A percentile compares a stretch with the other conserved stretches of the same genome.
Evolutionary conservation across 2,113 vertebrate genomes (phyloP).

Genomic region (Megaptera novaeangliae): DNA sequence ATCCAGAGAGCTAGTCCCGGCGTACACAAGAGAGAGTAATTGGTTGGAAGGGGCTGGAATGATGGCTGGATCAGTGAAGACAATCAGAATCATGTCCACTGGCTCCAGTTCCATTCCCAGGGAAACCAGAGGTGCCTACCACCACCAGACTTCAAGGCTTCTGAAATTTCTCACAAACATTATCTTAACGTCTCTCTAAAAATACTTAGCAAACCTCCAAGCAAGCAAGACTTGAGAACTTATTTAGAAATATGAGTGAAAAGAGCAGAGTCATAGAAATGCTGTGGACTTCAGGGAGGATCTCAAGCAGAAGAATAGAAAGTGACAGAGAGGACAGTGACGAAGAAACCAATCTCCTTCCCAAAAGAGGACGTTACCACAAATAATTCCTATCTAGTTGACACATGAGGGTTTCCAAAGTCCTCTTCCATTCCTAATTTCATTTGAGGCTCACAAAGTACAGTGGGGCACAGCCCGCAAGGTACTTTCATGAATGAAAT

Average conservation of each 20-base stretch:
- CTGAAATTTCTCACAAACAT: background rate
- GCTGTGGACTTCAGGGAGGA: background rate
- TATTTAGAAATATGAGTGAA: background rate
- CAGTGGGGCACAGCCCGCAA: background rate
- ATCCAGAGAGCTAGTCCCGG: background rate
- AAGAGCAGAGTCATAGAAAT: background rate
- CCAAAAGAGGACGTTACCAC: background rate
- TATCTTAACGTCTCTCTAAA: background rate
- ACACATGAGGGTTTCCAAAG: background rate
- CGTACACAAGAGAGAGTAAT: background rate
- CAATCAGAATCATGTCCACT: background rate
- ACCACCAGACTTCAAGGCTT: background rate
- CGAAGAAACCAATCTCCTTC: background rate
- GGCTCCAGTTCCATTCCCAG: background rate
- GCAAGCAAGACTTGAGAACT: background rate
- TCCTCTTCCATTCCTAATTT: background rate
- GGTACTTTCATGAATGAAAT: background rate
- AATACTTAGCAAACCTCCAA: background rate
- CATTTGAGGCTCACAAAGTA: background rate
- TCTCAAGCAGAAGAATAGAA: accelerated
- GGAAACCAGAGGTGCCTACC: background rate
- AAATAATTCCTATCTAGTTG: background rate
- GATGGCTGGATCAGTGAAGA: background rate
- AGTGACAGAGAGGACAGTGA: background rate
- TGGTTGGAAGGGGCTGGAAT: background rate